Percentiles rank a stretch among this genome's conserved stretches.
phyloP scores from a whole-genome alignment of 2,113 vertebrate genomes.

The Mastomys natalensis region DNA sequence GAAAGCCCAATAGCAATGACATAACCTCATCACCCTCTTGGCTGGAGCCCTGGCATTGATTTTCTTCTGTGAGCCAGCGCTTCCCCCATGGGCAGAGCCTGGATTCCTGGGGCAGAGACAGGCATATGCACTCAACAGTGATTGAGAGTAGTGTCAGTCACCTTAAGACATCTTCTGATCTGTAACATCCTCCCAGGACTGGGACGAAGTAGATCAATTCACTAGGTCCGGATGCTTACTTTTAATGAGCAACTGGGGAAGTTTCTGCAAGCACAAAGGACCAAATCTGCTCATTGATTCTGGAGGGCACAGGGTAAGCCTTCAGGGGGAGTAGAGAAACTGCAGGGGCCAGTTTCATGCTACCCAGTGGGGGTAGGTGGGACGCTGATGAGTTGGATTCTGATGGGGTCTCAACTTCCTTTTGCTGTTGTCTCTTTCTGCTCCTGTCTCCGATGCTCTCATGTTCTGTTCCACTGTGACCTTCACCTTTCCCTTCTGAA shows the following conservation, averaged over 20 bases:
- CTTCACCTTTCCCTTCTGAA: background rate
- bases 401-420: background rate
- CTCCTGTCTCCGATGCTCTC: background rate
- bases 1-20: background rate
- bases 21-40: background rate
- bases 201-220: background rate
- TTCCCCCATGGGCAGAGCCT: background rate
- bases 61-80: background rate
- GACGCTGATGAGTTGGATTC: background rate
- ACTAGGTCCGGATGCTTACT: background rate
- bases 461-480: background rate
- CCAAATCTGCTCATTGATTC: background rate
- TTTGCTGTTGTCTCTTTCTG: background rate
- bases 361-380: background rate
- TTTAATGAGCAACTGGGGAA: constrained; percentile 49
- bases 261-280: background rate
- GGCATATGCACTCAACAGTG: background rate
- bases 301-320: background rate
- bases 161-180: constrained; percentile 46
- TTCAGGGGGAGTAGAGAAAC: background rate
- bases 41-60: background rate
- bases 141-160: background rate
- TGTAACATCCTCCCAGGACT: constrained; percentile 28
- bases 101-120: background rate
- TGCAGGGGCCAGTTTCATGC: background rate